Conservation (phyloP, 92 coral and sea anemone species). For the Isaurus tuberculatus region DNA sequence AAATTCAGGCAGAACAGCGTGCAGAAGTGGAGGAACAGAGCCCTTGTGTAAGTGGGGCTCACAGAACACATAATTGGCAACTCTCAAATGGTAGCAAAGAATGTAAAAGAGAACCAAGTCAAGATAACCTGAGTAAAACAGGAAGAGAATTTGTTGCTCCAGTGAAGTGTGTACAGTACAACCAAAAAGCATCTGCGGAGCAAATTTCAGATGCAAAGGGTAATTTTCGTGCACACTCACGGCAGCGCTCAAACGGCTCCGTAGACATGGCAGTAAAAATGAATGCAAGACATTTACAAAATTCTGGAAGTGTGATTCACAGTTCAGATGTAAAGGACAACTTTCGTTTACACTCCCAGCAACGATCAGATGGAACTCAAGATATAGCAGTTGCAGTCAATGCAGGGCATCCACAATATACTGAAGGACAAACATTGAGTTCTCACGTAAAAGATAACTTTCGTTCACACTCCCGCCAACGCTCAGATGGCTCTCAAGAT, state of each 20-base stretch:
- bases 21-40: constrained; percentile 15
- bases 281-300: not conserved
- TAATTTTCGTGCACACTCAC: not conserved
- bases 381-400: not conserved
- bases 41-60: not conserved
- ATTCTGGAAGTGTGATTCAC: not conserved
- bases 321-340: not conserved
- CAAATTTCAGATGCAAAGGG: not conserved
- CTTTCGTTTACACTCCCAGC: not conserved
- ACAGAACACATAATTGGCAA: constrained; percentile 11
- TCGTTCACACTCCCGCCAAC: not conserved
- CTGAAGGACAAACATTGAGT: not conserved
- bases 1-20: constrained; percentile 14
- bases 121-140: not conserved
- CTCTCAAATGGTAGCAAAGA: constrained; percentile 9
- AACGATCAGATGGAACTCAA: constrained; percentile 12
- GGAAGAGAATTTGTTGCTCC: not conserved
- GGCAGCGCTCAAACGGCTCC: not conserved
- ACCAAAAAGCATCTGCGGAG: not conserved
- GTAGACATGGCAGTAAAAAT: not conserved
- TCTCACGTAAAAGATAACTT: not conserved
- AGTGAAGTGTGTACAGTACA: not conserved
- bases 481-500: constrained; percentile 5
- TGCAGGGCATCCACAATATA: not conserved
- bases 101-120: not conserved